Percentiles rank a stretch among this genome's conserved stretches.
Conservation (phyloP, 2,113 vertebrate genomes). For the Copsychus sechellarum region DNA sequence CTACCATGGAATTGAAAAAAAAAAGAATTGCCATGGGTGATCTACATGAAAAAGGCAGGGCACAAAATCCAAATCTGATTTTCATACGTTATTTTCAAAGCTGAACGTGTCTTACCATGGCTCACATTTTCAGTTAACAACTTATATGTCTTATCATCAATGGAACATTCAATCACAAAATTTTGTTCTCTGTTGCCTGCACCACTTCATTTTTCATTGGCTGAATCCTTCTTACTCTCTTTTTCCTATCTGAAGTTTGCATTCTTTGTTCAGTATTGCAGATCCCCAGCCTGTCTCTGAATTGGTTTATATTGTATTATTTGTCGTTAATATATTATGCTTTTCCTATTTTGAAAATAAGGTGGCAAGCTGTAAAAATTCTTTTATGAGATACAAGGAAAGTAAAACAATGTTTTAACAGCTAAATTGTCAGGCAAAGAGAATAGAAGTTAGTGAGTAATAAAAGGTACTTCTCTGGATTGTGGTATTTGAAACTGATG, state of each 20-base stretch:
- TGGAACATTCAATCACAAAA: neutral
- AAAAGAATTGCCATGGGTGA: neutral
- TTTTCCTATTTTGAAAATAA: constrained; percentile 7
- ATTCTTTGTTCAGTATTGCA: neutral
- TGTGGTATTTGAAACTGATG: neutral
- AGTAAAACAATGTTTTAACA: neutral
- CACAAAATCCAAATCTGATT: neutral
- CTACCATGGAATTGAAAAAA: neutral
- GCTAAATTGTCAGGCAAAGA: neutral
- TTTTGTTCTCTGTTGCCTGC: neutral
- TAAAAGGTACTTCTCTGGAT: neutral
- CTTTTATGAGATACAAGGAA: neutral
- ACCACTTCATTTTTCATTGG: neutral
- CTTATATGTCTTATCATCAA: neutral
- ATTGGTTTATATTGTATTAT: neutral
- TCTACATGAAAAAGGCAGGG: neutral
- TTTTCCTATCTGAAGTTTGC: neutral
- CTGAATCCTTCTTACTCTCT: neutral
- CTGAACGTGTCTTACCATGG: neutral
- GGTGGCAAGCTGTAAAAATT: neutral
- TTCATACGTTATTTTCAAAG: neutral
- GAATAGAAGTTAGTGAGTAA: neutral
- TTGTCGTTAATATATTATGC: neutral
- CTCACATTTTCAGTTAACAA: neutral
- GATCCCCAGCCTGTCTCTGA: neutral